Percentiles rank a stretch among this genome's conserved stretches.
phyloP scores from a whole-genome alignment of 2,888 invertebrate species.

The Autographa pulchrina region DNA sequence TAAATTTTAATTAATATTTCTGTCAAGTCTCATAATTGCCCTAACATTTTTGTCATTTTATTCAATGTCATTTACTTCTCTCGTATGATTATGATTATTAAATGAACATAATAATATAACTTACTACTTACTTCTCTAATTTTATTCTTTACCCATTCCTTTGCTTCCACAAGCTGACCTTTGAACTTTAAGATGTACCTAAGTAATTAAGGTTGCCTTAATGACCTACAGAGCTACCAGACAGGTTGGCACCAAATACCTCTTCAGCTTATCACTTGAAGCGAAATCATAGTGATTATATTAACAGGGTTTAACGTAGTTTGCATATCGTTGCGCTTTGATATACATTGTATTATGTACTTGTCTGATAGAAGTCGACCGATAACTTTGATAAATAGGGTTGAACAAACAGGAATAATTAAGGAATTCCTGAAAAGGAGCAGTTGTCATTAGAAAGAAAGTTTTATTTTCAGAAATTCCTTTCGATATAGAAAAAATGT shows the following conservation, averaged over 20 bases:
- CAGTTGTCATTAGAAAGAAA: too few relatives aligned
- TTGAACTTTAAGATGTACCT: not conserved
- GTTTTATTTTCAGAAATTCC: too few relatives aligned
- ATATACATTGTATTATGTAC: constrained; percentile 29
- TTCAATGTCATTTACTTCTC: too few relatives aligned
- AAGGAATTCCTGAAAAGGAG: too few relatives aligned
- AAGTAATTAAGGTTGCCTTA: not conserved
- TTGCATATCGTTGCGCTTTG: constrained; percentile 72
- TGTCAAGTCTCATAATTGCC: too few relatives aligned
- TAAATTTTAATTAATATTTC: too few relatives aligned
- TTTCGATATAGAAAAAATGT: too few relatives aligned
- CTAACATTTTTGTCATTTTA: too few relatives aligned
- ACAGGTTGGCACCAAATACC: constrained; percentile 12
- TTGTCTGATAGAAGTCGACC: not conserved
- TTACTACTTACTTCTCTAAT: too few relatives aligned
- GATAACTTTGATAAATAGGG: not conserved
- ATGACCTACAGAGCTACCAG: not conserved
- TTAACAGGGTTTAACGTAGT: constrained; percentile 72
- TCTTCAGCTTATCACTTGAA: constrained; percentile 61
- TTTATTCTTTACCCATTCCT: not conserved
- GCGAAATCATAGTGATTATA: constrained; percentile 67
- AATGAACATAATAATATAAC: too few relatives aligned
- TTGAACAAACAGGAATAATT: too few relatives aligned
- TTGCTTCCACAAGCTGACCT: not conserved
- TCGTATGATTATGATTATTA: too few relatives aligned